phyloP scores from a whole-genome alignment of 2,113 vertebrate genomes.

The Hippolais icterina region DNA sequence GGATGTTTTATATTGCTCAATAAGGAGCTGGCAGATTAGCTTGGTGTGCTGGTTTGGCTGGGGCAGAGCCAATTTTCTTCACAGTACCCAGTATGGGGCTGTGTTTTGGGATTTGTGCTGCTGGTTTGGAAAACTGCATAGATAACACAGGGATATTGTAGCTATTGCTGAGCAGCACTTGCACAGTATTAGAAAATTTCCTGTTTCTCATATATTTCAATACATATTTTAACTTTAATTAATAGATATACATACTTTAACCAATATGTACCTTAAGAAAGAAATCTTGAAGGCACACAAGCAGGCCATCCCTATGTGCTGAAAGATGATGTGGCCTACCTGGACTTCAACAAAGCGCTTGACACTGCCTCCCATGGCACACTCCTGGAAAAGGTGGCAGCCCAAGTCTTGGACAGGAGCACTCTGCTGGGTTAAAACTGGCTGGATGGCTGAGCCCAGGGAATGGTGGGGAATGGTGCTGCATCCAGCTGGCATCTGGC shows the following conservation, averaged over 20 bases:
- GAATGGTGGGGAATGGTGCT: background rate
- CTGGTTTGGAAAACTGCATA: background rate
- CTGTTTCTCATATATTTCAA: background rate
- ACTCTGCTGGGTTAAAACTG: background rate
- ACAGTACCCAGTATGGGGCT: background rate
- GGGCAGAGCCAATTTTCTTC: background rate
- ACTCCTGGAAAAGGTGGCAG: background rate
- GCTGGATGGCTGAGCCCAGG: background rate
- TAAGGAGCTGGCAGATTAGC: background rate
- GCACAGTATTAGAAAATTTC: background rate
- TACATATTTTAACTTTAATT: background rate
- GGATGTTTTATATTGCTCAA: background rate
- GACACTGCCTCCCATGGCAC: fast-evolving
- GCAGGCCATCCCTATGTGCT: background rate
- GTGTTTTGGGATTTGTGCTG: background rate
- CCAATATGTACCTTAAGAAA: background rate
- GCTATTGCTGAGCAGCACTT: background rate
- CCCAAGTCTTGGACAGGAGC: fast-evolving
- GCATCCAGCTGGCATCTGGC: background rate
- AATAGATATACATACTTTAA: background rate
- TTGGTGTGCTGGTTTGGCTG: background rate
- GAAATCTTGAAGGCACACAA: background rate
- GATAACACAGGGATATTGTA: background rate
- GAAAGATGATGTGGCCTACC: background rate
- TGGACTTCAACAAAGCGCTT: background rate